A percentile compares a stretch with the other conserved stretches of the same genome.
These are phyloP conservation scores for Taxidea taxus DNA, from an alignment of 2,113 vertebrate species.

Conservation along the genomic window DNA sequence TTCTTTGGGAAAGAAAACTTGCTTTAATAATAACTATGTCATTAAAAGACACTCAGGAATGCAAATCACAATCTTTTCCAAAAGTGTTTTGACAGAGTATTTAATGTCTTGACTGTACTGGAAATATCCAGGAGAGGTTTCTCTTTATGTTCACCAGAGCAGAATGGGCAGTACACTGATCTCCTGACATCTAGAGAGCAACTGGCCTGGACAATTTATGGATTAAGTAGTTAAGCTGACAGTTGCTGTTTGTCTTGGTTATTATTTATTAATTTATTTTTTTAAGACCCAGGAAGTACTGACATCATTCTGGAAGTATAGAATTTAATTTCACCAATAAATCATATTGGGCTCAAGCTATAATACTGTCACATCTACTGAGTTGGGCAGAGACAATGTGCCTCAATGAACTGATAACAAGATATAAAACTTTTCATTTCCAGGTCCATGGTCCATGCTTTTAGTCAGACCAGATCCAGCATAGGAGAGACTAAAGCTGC, in stretches of 20 bases:
- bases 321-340: slow-evolving; percentile 51
- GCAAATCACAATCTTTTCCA: background rate
- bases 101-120: background rate
- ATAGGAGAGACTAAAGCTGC: fast-evolving
- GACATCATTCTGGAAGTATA: slow-evolving; percentile 41
- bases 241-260: slow-evolving; percentile 32
- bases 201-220: slow-evolving; percentile 44
- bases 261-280: slow-evolving; percentile 20
- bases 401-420: background rate
- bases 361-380: background rate
- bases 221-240: slow-evolving; percentile 58
- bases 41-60: slow-evolving; percentile 30
- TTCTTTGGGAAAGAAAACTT: background rate
- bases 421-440: slow-evolving; percentile 41
- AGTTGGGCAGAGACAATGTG: background rate
- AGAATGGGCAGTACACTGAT: background rate
- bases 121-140: background rate
- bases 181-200: slow-evolving; percentile 40
- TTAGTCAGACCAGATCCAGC: background rate
- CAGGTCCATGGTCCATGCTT: background rate
- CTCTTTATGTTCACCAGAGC: background rate
- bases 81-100: background rate
- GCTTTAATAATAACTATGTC: background rate
- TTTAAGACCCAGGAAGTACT: slow-evolving; percentile 59
- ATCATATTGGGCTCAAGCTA: slow-evolving; percentile 24